Evolutionary conservation across 2,113 vertebrate species (phyloP).

Genomic region (Erpornis zantholeuca): DNA sequence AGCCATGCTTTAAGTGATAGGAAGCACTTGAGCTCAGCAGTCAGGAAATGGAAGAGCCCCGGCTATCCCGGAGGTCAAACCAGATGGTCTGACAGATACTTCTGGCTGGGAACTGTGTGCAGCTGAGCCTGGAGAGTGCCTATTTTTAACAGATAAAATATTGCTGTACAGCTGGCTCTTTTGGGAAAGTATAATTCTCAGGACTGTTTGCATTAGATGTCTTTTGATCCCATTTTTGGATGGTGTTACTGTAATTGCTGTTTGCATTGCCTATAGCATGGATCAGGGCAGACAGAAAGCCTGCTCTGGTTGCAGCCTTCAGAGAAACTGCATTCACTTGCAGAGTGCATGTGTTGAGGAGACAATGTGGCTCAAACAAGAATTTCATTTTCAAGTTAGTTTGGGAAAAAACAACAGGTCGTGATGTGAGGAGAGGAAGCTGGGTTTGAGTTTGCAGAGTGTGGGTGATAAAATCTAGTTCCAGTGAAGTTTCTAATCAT

Average conservation of each 20-base stretch:
- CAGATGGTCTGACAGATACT: slow-evolving; percentile 11
- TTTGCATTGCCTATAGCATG: background rate
- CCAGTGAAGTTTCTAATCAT: background rate
- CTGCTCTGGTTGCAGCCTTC: background rate
- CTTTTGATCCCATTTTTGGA: background rate
- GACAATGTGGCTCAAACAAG: background rate
- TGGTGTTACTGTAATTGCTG: background rate
- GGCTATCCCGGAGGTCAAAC: background rate
- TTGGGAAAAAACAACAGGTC: background rate
- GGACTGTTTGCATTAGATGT: background rate
- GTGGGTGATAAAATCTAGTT: background rate
- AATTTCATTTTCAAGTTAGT: background rate
- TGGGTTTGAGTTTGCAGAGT: background rate
- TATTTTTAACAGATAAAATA: background rate
- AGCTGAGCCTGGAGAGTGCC: background rate
- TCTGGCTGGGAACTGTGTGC: background rate
- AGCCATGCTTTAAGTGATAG: background rate
- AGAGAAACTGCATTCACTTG: background rate
- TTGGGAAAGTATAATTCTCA: background rate
- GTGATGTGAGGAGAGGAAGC: background rate
- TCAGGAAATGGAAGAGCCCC: background rate
- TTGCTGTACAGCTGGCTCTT: background rate
- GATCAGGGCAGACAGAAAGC: background rate
- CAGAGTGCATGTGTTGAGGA: background rate
- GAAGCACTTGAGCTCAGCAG: background rate